These are phyloP conservation scores for Folsomia manolachei DNA, from an alignment of 2,888 invertebrate species.

Conservation along the genomic window DNA sequence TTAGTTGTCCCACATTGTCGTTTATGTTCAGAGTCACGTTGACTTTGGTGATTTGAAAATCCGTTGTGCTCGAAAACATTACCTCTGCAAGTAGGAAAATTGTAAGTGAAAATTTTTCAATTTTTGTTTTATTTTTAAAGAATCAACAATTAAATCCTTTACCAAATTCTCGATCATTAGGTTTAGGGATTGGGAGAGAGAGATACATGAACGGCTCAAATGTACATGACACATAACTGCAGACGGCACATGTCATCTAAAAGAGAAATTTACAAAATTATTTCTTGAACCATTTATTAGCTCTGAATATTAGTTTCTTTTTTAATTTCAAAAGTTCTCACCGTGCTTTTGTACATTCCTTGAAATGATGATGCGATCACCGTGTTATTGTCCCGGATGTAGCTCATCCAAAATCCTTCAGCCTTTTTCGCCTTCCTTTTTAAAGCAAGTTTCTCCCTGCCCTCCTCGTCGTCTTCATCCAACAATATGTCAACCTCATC, in stretches of 20 bases:
- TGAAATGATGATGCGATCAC: constrained; percentile 64
- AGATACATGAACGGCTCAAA: constrained; percentile 68
- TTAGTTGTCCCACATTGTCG: constrained; percentile 59
- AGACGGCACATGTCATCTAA: constrained; percentile 63
- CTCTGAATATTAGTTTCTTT: too few species aligned
- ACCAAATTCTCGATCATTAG: constrained; percentile 58
- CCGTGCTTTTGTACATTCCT: constrained; percentile 65
- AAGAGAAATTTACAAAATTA: constrained; percentile 44
- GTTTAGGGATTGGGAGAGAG: constrained; percentile 65
- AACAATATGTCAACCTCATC: not conserved
- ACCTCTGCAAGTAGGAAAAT: constrained; percentile 54
- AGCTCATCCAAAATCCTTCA: constrained; percentile 61
- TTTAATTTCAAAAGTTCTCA: too few species aligned
- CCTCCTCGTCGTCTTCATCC: constrained; percentile 30
- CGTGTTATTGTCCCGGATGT: constrained; percentile 60
- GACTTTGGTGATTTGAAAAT: constrained; percentile 56
- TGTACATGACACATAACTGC: constrained; percentile 63
- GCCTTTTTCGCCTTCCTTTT: constrained; percentile 55
- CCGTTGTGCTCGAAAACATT: constrained; percentile 58
- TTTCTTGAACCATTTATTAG: too few species aligned
- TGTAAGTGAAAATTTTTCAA: not conserved
- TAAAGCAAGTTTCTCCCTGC: constrained; percentile 38
- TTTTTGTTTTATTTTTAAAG: not conserved
- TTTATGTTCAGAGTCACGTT: constrained; percentile 61
- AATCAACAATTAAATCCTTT: too few species aligned